Base-by-base conservation (phyloP, 2,888 invertebrate genomes). In the Idaea dimidiata region DNA sequence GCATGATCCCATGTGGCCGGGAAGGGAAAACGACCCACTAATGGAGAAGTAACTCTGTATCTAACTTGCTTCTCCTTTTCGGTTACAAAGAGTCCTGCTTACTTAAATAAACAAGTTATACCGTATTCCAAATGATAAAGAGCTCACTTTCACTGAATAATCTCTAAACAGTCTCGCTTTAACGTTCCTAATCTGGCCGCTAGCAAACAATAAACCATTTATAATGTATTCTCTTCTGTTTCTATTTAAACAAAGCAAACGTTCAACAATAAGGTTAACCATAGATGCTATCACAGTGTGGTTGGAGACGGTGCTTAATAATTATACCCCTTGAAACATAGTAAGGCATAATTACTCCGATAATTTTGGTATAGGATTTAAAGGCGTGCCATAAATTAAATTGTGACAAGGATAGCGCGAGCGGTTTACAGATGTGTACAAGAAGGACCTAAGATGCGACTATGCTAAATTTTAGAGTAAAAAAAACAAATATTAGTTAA, bases 291-390 rank as follows among this genome's bases (percentile, higher is more conserved):
- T 7, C 59, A 32, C 71, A 61, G 75, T 75, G 75, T 75, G 79
- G 76, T 78, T 78, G 67, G 66, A 76, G 73, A 73, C 66, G 71
- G 76, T 70, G 73, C 73, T 82, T 75, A 77, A 75, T 63, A 66
- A 69, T 71, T 75, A 78, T 76, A 75, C 75, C 71, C 72, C 75
- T 76, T 64, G 64, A 69, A 76, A 74, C 68, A 75, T 81, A 82
- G 84, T 80, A 79, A 79, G 78, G 71, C 76, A 56, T 56, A 18
- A 10, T 18, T 18, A 43, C 43, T 43, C 43, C 14, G 43, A 43
- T 43, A 7, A 43, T 10, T 43, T 1, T 10, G 10, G 43, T 10
- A 24, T 24, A 24, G 5, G 24, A 55, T 55, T 16, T 55, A 55
- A n/a, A n/a, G n/a, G n/a, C n/a, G n/a, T n/a, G n/a, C n/a, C n/a